Evolutionary conservation across 2,888 invertebrate species (phyloP).

Genomic region (Sphaerophoria taeniata): DNA sequence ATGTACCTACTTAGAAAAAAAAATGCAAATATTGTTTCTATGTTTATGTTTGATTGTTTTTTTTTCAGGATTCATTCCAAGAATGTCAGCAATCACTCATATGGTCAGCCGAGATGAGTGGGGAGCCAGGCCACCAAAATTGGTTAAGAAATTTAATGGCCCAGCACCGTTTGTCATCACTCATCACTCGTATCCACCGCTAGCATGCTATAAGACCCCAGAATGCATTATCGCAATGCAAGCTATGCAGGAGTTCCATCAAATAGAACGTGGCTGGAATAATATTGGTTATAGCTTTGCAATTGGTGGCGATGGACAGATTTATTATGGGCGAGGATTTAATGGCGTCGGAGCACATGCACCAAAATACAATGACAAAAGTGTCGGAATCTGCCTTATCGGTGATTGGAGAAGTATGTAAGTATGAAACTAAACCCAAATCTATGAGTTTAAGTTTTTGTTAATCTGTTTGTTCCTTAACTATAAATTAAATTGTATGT

Average conservation of each 20-base stretch:
- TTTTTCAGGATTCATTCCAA: conserved; percentile 77
- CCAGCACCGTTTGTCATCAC: conserved; percentile 88
- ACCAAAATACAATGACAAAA: conserved; percentile 86
- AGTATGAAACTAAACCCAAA: no score
- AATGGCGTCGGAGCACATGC: conserved; percentile 88
- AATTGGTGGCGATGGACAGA: conserved; percentile 88
- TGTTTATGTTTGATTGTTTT: neutral
- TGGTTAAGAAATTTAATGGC: conserved; percentile 83
- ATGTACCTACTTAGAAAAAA: no score
- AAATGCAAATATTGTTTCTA: neutral
- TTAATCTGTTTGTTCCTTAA: neutral
- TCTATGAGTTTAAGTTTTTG: conserved; percentile 1
- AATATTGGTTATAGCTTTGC: conserved; percentile 90
- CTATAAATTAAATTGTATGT: no score
- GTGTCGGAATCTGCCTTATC: conserved; percentile 89
- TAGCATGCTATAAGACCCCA: conserved; percentile 84
- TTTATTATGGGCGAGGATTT: conserved; percentile 90
- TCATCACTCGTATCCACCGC: conserved; percentile 88
- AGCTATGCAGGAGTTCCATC: conserved; percentile 87
- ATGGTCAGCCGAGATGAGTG: conserved; percentile 84
- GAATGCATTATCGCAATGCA: conserved; percentile 86
- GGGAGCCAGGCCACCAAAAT: conserved; percentile 84
- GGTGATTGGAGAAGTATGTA: conserved; percentile 89
- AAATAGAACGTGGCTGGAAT: conserved; percentile 85
- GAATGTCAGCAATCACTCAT: conserved; percentile 76